A percentile compares a stretch with the other conserved stretches of the same genome.
These are phyloP conservation scores for Habropoda laboriosa DNA, from an alignment of 1,140 invertebrate genomes.

Conservation along the genomic window DNA sequence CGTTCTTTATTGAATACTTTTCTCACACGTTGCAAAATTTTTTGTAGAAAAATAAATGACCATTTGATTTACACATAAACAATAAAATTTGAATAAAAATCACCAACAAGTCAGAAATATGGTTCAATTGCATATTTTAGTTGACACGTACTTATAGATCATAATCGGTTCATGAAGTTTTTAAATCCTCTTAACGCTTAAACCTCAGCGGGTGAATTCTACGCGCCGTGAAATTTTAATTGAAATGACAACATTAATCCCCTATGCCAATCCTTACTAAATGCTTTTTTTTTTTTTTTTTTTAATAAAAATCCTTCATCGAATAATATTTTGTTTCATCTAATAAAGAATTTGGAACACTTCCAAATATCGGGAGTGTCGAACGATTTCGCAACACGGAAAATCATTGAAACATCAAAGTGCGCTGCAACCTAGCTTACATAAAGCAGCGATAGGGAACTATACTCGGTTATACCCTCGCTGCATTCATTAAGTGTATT, in stretches of 20 bases:
- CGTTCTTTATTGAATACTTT: neutral
- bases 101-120: neutral
- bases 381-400: neutral
- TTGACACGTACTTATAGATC: neutral
- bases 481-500: constrained; percentile 9
- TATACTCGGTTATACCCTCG: neutral
- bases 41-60: too few relatives aligned
- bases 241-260: neutral
- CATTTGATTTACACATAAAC: too few relatives aligned
- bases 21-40: neutral
- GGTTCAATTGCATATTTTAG: neutral
- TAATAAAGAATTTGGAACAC: neutral
- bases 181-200: neutral
- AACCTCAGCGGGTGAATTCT: neutral
- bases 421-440: neutral
- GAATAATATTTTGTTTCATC: neutral
- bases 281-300: neutral
- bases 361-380: neutral
- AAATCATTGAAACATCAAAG: neutral
- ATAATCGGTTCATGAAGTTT: neutral
- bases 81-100: too few relatives aligned
- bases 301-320: neutral
- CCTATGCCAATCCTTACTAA: neutral
- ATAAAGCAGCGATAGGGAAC: constrained; percentile 5
- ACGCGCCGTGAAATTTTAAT: neutral